A percentile compares a stretch with the other conserved stretches of the same genome.
Evolutionary conservation across 2,113 vertebrate species (phyloP).

Genomic region (Thryonomys swinderianus): DNA sequence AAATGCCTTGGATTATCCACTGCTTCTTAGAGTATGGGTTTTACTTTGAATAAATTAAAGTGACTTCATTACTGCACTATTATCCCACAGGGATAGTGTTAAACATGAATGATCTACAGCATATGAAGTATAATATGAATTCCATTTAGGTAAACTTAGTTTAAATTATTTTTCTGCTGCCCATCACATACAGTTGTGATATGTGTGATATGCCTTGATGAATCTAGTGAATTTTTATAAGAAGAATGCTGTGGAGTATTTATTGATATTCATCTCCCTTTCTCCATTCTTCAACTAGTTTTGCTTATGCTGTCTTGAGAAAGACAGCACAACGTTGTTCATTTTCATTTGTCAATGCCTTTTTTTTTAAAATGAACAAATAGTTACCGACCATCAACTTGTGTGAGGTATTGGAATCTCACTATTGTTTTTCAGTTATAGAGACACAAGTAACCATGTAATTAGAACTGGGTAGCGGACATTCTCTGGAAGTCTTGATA

Average conservation of each 20-base stretch:
- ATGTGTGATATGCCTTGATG: background rate
- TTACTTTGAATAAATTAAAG: background rate
- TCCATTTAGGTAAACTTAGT: background rate
- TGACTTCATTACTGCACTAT: background rate
- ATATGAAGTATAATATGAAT: background rate
- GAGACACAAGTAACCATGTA: background rate
- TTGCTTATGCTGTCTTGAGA: conserved; percentile 29
- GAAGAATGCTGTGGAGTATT: background rate
- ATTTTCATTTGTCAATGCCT: background rate
- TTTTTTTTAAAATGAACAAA: conserved; percentile 7
- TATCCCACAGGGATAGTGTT: background rate
- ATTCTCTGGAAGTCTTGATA: background rate
- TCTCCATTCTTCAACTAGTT: background rate
- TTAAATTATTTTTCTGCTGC: background rate
- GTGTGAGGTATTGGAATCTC: background rate
- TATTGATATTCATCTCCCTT: background rate
- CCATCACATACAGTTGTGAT: background rate
- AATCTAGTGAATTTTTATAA: background rate
- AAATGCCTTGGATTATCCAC: background rate
- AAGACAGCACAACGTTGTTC: background rate
- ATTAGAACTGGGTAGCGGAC: background rate
- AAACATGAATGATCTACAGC: background rate
- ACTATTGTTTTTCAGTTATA: background rate
- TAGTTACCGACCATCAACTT: background rate
- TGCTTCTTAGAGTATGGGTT: background rate